Evolutionary conservation across 1,140 invertebrate genomes (phyloP).

Genomic region (Diachasma alloeum): DNA sequence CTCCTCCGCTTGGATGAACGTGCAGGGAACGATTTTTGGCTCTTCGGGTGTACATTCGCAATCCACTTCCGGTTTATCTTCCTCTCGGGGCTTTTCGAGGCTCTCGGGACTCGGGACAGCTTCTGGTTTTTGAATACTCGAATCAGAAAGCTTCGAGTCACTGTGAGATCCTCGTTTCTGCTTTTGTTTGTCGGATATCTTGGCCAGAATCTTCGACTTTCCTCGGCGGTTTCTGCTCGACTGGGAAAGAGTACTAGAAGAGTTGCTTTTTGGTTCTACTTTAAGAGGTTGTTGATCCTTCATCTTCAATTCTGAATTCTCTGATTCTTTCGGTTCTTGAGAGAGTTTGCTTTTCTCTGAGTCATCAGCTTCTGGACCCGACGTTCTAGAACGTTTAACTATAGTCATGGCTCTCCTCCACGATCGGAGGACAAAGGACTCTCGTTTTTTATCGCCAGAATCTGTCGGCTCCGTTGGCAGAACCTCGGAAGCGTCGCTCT

Average conservation of each 20-base stretch:
- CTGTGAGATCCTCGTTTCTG: not conserved
- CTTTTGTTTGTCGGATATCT: not conserved
- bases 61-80: not conserved
- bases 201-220: not conserved
- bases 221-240: not conserved
- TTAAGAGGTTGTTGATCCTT: not conserved
- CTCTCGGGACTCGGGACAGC: not conserved
- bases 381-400: not conserved
- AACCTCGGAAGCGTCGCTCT: not conserved
- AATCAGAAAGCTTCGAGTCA: not conserved
- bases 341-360: not conserved
- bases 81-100: not conserved
- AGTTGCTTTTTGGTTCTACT: not conserved
- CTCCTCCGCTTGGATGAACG: not conserved
- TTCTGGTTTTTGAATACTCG: not conserved
- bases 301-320: not conserved
- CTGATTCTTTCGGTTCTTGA: not conserved
- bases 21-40: not conserved
- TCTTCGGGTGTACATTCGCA: not conserved
- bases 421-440: conserved; percentile 15
- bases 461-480: not conserved
- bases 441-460: not conserved
- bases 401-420: conserved; percentile 11
- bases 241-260: not conserved
- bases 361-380: not conserved